A percentile compares a stretch with the other conserved stretches of the same genome.
phyloP scores from a whole-genome alignment of 2,888 invertebrate species.

The Gari tellinella region DNA sequence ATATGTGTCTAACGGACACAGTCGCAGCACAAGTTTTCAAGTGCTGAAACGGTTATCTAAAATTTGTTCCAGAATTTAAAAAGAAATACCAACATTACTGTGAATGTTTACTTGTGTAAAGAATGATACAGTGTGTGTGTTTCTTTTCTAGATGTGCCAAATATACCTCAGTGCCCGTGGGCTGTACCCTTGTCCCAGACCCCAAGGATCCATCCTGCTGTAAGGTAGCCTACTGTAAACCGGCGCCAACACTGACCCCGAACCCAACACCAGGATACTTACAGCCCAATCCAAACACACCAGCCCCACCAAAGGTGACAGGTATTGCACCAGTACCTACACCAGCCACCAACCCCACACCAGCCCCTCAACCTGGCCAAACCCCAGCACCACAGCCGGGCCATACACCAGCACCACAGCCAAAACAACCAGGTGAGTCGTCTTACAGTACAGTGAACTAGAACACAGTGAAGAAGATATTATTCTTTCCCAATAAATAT shows the following conservation, averaged over 20 bases:
- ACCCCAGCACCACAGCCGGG: slow-evolving; percentile 48
- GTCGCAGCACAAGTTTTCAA: too few species aligned
- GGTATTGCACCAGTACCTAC: slow-evolving; percentile 62
- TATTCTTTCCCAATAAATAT: too few species aligned
- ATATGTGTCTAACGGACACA: too few species aligned
- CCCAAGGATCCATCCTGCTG: slow-evolving; percentile 73
- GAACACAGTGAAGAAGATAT: too few species aligned
- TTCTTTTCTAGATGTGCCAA: slow-evolving; percentile 64
- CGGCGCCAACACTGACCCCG: slow-evolving; percentile 59
- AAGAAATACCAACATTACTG: too few species aligned
- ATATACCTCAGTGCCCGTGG: slow-evolving; percentile 59
- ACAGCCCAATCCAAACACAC: slow-evolving; percentile 60
- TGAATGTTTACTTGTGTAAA: too few species aligned
- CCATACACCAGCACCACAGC: slow-evolving; percentile 47
- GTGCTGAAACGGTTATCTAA: too few species aligned
- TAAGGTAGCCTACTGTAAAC: slow-evolving; percentile 69
- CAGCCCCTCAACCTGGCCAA: slow-evolving; percentile 30
- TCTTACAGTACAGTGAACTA: too few species aligned
- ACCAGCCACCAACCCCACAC: slow-evolving; percentile 20
- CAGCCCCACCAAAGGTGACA: slow-evolving; percentile 65
- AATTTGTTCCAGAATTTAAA: not conserved
- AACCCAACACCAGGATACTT: slow-evolving; percentile 68
- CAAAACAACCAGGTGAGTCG: slow-evolving; percentile 2
- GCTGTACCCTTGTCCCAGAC: slow-evolving; percentile 70
- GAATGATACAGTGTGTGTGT: too few species aligned